These are phyloP conservation scores for Sternotherus odoratus DNA, from an alignment of 2,797 vertebrate genomes.

Conservation along the genomic window DNA sequence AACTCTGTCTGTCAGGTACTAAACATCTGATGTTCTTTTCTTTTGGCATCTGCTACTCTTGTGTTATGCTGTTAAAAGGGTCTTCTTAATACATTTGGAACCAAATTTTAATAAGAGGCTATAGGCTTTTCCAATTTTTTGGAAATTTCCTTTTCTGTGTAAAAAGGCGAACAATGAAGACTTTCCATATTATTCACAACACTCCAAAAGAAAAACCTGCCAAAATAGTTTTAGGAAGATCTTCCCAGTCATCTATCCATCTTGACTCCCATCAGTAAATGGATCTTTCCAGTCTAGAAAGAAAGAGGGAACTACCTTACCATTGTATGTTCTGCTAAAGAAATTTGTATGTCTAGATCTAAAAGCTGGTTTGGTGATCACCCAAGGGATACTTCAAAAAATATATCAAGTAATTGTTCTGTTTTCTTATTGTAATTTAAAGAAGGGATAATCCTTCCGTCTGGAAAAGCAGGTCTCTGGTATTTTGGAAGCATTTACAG, in stretches of 20 bases:
- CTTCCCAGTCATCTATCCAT: slow-evolving; percentile 11
- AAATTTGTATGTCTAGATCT: not conserved
- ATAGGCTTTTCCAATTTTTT: not conserved
- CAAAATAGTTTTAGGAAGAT: slow-evolving; percentile 23
- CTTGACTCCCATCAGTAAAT: not conserved
- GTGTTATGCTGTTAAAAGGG: slow-evolving; percentile 39
- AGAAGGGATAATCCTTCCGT: not conserved
- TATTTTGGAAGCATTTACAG: not conserved
- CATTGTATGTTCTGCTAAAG: not conserved
- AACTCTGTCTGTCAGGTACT: slow-evolving; percentile 62
- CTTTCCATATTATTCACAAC: not conserved
- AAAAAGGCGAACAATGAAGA: not conserved
- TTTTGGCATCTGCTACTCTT: slow-evolving; percentile 62
- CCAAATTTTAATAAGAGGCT: slow-evolving; percentile 26
- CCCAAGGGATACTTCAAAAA: not conserved
- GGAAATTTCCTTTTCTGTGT: not conserved
- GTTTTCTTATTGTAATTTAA: not conserved
- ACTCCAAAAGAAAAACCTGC: not conserved
- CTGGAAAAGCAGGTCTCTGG: not conserved
- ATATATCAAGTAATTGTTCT: not conserved
- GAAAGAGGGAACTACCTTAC: slow-evolving; percentile 16
- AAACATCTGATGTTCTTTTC: slow-evolving; percentile 61
- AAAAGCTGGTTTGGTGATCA: not conserved
- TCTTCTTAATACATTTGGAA: slow-evolving; percentile 22
- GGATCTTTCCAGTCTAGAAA: not conserved